A percentile compares a stretch with the other conserved stretches of the same genome.
Evolutionary conservation across 2,797 vertebrate genomes (phyloP).

Genomic region (Sebastes hubbsi): DNA sequence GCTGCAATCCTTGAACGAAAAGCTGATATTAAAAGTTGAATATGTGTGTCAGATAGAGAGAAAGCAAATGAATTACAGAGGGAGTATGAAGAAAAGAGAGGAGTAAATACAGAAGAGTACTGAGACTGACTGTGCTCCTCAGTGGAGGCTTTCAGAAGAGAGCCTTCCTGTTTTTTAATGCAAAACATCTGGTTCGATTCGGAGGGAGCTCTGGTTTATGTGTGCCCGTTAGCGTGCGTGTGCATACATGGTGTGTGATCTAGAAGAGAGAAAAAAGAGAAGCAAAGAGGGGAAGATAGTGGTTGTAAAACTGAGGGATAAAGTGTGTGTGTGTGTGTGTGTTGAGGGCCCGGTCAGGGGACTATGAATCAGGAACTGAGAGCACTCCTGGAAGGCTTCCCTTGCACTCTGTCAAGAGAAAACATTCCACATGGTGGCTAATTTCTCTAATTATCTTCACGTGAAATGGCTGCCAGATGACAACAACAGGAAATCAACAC

Average conservation of each 20-base stretch:
- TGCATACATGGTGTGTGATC: constrained; percentile 45
- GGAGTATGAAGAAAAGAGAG: constrained; percentile 6
- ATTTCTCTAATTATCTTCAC: constrained; percentile 85
- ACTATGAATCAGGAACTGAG: constrained; percentile 52
- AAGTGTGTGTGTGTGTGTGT: constrained; percentile 6
- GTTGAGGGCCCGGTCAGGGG: constrained; percentile 22
- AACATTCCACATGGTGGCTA: constrained; percentile 84
- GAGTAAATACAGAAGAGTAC: constrained; percentile 28
- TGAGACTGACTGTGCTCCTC: constrained; percentile 34
- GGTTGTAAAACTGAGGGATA: constrained; percentile 47
- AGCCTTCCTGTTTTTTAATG: constrained; percentile 52
- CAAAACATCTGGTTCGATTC: constrained; percentile 64
- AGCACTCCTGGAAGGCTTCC: constrained; percentile 80
- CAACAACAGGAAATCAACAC: constrained; percentile 79
- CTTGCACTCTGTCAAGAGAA: constrained; percentile 62
- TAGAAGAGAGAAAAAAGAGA: constrained; percentile 1
- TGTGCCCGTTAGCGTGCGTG: constrained; percentile 21
- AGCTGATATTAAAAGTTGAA: background rate
- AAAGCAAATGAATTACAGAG: background rate
- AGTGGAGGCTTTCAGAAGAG: constrained; percentile 35
- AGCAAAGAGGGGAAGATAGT: constrained; percentile 34
- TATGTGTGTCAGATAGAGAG: background rate
- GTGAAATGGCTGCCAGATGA: constrained; percentile 84
- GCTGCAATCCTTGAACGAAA: background rate
- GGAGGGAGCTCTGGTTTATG: constrained; percentile 27